Evolutionary conservation across 2,888 invertebrate genomes (phyloP), one percentile per base, ranked within the genome.

Genomic region (Strigamia crassipes): DNA sequence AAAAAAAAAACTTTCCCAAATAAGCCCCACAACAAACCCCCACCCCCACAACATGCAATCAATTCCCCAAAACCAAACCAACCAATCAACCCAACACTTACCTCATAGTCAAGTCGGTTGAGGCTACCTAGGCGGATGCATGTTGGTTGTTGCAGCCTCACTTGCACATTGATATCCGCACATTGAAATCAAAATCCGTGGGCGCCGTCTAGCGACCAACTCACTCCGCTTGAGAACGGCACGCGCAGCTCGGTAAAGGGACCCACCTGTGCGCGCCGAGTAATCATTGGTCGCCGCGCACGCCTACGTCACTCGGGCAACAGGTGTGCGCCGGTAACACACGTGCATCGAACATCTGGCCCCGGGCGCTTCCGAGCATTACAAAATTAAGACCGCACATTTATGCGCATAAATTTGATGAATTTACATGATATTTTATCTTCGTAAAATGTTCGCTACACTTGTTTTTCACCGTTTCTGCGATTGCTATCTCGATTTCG

Each of bases 261-360:
- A 61, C 61, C 61, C 61, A 61, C 61, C 61, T 61, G 61, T 21
- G 61, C 61, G 21, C 42, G 61, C 61, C 61, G 10, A 2, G 10
- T 18, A 51, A 18, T 18, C 61, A 61, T 61, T 61, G 61, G 61
- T 61, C 61, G 61, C 61, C 18, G 2, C 4, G 18, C 2, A 9
- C n/a, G 6, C 9, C 21, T 15, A 61, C 61, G 61, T 61, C 61
- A 61, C n/a, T 10, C 61, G 61, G 61, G 18, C 61, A 61, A 61
- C 61, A 61, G 61, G 61, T 61, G 61, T 61, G 61, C 61, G n/a
- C 61, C 61, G 61, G 61, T 61, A 61, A 61, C 61, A 61, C 61
- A 61, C 61, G 61, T 61, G 61, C 61, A 10, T 9, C 34, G 34
- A 61, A 61, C 61, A 61, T 61, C 61, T 61, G 18, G 9, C 61